Evolutionary conservation across 2,797 vertebrate genomes (phyloP).

Genomic region (Tapera naevia): DNA sequence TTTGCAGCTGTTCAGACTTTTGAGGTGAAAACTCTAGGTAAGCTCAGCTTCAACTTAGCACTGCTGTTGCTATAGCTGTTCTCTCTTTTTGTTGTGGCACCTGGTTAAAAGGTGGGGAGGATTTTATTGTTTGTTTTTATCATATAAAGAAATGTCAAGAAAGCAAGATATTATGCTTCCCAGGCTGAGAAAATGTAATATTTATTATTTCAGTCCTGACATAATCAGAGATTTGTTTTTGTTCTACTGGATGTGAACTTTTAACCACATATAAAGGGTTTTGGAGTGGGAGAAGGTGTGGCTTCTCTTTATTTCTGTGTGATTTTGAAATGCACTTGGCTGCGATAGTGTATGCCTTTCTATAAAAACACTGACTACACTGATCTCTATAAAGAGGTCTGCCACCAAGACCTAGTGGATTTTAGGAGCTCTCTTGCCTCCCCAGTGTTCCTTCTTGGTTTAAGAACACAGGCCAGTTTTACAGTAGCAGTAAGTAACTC

Average conservation of each 20-base stretch:
- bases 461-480: not conserved
- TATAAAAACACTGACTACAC: not conserved
- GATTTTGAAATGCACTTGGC: not conserved
- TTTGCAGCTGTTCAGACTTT: not conserved
- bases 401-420: not conserved
- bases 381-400: not conserved
- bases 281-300: not conserved
- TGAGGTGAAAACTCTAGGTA: not conserved
- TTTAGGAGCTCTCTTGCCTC: not conserved
- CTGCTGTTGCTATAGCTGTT: not conserved
- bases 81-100: not conserved
- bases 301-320: not conserved
- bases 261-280: not conserved
- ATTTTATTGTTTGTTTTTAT: not conserved
- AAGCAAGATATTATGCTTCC: not conserved
- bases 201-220: not conserved
- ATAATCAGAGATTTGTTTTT: not conserved
- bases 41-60: not conserved
- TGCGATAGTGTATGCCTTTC: not conserved
- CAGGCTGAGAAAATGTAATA: not conserved
- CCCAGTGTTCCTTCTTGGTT: accelerated
- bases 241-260: not conserved
- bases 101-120: not conserved
- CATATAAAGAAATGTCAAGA: not conserved
- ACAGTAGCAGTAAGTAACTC: not conserved